A percentile compares a stretch with the other conserved stretches of the same genome.
Conservation (phyloP, 2,113 vertebrate species). For the Callipepla squamata region DNA sequence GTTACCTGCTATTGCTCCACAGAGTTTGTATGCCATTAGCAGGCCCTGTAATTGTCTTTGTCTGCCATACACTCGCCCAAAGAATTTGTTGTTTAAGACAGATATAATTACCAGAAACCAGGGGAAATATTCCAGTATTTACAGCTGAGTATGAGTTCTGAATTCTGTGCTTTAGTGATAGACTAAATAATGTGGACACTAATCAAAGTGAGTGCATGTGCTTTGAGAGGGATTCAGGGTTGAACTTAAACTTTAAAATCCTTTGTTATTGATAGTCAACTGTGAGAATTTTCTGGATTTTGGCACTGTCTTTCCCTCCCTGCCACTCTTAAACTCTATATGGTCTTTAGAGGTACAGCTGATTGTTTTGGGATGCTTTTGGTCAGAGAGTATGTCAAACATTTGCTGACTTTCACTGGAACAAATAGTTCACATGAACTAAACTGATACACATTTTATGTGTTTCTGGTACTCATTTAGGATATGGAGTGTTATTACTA, state of each 20-base stretch:
- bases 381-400: not conserved
- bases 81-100: not conserved
- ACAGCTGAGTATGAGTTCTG: not conserved
- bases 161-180: not conserved
- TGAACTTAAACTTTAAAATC: not conserved
- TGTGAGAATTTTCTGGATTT: not conserved
- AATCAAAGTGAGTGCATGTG: not conserved
- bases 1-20: too few relatives aligned
- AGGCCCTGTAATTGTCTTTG: too few relatives aligned
- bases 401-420: not conserved
- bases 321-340: not conserved
- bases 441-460: fast-evolving
- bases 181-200: not conserved
- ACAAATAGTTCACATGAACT: not conserved
- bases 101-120: not conserved
- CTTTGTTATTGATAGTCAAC: not conserved
- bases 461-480: not conserved
- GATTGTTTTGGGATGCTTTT: not conserved
- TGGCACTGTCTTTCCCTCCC: not conserved
- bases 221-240: not conserved
- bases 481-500: not conserved
- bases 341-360: not conserved
- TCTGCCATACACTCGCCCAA: not conserved
- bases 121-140: not conserved
- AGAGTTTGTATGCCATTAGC: too few relatives aligned